Evolutionary conservation across 2,888 invertebrate genomes (phyloP).

Genomic region (Ichneumoninae sp.): DNA sequence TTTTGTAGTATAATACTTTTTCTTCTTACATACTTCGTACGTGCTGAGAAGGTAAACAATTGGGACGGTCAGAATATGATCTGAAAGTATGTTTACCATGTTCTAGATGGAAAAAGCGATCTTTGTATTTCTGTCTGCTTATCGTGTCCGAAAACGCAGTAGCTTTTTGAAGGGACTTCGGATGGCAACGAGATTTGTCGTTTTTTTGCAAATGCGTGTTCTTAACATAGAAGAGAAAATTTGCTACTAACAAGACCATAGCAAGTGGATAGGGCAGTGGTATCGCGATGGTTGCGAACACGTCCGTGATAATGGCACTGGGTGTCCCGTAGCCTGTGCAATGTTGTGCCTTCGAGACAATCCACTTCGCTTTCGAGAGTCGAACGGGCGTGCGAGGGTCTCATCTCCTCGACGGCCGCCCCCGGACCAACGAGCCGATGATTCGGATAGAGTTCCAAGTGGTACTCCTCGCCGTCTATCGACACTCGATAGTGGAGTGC

Average conservation of each 20-base stretch:
- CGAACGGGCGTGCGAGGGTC: slow-evolving; percentile 31
- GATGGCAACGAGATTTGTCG: not conserved
- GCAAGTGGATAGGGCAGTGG: slow-evolving; percentile 83
- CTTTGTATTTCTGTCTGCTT: not conserved
- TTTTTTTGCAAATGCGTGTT: not conserved
- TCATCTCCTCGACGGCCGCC: slow-evolving; percentile 76
- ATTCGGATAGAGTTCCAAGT: slow-evolving; percentile 81
- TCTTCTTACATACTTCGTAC: too few relatives aligned
- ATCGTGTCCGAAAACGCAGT: not conserved
- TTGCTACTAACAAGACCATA: slow-evolving; percentile 78
- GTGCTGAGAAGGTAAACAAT: too few relatives aligned
- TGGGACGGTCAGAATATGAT: too few relatives aligned
- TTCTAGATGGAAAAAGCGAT: not conserved
- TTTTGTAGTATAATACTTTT: too few relatives aligned
- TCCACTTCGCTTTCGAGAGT: slow-evolving; percentile 49
- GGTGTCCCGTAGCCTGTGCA: slow-evolving; percentile 73
- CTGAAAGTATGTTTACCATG: not conserved
- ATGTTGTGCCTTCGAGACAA: slow-evolving; percentile 68
- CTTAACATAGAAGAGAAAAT: not conserved
- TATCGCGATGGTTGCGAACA: slow-evolving; percentile 78
- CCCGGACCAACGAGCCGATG: slow-evolving; percentile 80
- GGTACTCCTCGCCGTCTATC: slow-evolving; percentile 79
- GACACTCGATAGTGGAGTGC: slow-evolving; percentile 81
- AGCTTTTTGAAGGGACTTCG: not conserved
- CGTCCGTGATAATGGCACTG: slow-evolving; percentile 84